Base-by-base conservation (phyloP, 2,113 vertebrate species). In the Amphiprion percula region DNA sequence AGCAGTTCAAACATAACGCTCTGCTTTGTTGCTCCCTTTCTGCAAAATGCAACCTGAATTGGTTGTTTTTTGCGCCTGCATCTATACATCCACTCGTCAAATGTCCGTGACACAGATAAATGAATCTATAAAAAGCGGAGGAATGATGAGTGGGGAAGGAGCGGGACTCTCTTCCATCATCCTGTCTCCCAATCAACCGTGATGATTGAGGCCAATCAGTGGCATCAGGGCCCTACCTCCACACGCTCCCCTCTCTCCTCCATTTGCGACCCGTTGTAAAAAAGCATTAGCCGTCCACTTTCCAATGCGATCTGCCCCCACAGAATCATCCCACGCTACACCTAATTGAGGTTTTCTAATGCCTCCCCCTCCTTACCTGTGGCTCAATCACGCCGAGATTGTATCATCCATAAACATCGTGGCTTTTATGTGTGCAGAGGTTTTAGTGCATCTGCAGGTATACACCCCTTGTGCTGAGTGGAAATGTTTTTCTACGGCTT, bases 191-290 rank as follows among this genome's bases (percentile, higher is more conserved):
- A 88, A 86, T 92, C 90, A 88, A 53, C 68, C 52, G 1, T 44
- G 1, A 77, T 90, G 91, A 92, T 86, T 90, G 88, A 89, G 87
- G 83, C 88, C 92, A 91, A 92, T 91, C 89, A 91, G 86, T 23
- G 33, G 65, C 69, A 84, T 88, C 79, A 41, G 72, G 21, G 46
- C 33, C 77, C 3, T 16, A 66, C 71, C 50, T 83, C 74, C 84
- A 55, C 66, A 78, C 70, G 64, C 69, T 54, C 56, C 68, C 26
- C 59, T 74, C 75, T 86, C 72, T 86, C 69, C 68, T 68, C 63
- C 63, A 80, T 89, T 76, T 89, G 30, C 82, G 78, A 84, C 81
- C 83, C 74, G 76, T 68, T 89, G 87, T 87, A 72, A 47, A 60
- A 56, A 69, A 62, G 58, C 84, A 82, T 85, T 78, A 84, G 59